These are phyloP conservation scores for Coregonus ussuriensis DNA, from an alignment of 2,797 vertebrate species.

Conservation along the genomic window DNA sequence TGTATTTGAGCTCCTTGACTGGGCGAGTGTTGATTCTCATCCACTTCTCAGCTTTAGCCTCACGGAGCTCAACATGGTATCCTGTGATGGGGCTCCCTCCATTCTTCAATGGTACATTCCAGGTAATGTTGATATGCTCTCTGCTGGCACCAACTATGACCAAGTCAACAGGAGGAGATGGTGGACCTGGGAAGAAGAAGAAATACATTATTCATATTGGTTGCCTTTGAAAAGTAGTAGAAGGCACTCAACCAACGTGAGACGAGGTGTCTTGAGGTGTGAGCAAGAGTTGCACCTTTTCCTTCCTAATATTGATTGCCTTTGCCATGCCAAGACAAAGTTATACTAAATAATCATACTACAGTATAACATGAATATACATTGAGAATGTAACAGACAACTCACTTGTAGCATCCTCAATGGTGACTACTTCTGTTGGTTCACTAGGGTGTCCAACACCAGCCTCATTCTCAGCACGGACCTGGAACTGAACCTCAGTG, in stretches of 20 bases:
- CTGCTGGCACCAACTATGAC: slow-evolving; percentile 88
- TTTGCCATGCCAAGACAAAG: neutral
- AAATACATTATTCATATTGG: neutral
- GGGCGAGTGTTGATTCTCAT: slow-evolving; percentile 93
- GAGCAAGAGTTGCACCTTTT: too few relatives aligned
- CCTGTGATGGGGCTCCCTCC: slow-evolving; percentile 93
- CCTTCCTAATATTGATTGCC: too few relatives aligned
- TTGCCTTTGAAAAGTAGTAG: neutral
- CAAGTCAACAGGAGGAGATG: slow-evolving; percentile 91
- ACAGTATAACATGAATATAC: neutral
- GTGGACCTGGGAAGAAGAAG: slow-evolving; percentile 74
- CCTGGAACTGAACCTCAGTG: slow-evolving; percentile 97
- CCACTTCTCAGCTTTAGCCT: slow-evolving; percentile 98
- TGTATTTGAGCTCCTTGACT: slow-evolving; percentile 90
- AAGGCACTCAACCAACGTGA: neutral
- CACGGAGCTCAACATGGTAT: slow-evolving; percentile 95
- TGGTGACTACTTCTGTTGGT: slow-evolving; percentile 88
- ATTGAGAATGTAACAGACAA: slow-evolving; percentile 18
- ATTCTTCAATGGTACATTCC: slow-evolving; percentile 92
- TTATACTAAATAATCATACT: neutral
- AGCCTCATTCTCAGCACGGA: slow-evolving; percentile 97
- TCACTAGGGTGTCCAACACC: slow-evolving; percentile 96
- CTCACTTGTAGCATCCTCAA: slow-evolving; percentile 94
- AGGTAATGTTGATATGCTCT: slow-evolving; percentile 91
- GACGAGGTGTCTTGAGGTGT: neutral